Percentiles rank a stretch among this genome's conserved stretches.
phyloP scores from a whole-genome alignment of 2,113 vertebrate genomes.

The Spermophilus dauricus region DNA sequence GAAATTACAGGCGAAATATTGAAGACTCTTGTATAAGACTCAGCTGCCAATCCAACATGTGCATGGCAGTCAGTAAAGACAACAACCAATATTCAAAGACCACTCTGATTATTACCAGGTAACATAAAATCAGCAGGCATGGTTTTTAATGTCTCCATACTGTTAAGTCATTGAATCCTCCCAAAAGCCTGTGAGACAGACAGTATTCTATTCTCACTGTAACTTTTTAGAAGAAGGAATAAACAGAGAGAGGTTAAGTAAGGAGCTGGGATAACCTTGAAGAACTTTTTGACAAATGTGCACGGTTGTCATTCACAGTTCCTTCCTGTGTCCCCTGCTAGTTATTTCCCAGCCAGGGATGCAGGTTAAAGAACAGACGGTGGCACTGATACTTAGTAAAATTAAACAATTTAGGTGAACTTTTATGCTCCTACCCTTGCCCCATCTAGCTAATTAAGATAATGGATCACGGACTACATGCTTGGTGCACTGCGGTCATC shows the following conservation, averaged over 20 bases:
- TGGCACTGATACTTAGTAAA: neutral
- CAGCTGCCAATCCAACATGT: neutral
- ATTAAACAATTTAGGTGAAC: neutral
- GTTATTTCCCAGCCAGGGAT: slow-evolving; percentile 3
- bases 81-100: neutral
- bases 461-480: neutral
- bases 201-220: neutral
- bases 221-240: neutral
- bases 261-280: neutral
- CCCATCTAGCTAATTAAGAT: neutral
- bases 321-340: neutral
- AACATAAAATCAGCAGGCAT: neutral
- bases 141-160: neutral
- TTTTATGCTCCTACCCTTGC: neutral
- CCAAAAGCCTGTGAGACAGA: neutral
- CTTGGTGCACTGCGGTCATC: neutral
- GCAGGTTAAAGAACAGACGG: neutral
- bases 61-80: neutral
- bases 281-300: neutral
- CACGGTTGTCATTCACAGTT: neutral
- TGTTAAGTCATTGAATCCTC: neutral
- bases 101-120: neutral
- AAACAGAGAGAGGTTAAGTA: neutral
- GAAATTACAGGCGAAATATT: neutral
- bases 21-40: neutral